A percentile compares a stretch with the other conserved stretches of the same genome.
phyloP scores from a whole-genome alignment of 1,140 invertebrate genomes.

The Diachasma alloeum region DNA sequence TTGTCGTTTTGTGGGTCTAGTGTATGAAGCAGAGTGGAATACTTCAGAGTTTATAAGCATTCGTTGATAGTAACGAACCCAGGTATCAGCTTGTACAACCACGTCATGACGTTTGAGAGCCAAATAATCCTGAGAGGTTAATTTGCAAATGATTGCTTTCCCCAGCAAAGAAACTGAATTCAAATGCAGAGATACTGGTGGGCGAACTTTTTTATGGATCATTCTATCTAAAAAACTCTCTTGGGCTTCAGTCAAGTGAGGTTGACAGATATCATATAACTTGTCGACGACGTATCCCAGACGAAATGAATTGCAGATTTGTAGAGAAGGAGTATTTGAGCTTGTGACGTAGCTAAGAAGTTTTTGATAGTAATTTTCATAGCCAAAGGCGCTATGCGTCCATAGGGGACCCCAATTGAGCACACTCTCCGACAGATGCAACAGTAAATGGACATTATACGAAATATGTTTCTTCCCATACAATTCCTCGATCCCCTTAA shows the following conservation, averaged over 20 bases:
- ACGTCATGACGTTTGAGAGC: background rate
- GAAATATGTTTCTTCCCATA: conserved; percentile 30
- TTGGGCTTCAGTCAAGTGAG: no score
- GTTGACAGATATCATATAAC: no score
- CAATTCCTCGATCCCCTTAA: conserved; percentile 26
- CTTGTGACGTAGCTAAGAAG: no score
- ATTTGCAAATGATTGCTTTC: background rate
- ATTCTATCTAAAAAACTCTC: no score
- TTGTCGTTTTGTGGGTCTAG: background rate
- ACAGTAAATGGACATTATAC: conserved; percentile 38
- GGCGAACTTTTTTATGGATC: no score
- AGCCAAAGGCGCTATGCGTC: no score
- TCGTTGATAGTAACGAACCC: background rate
- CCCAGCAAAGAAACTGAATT: background rate
- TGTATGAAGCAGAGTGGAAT: background rate
- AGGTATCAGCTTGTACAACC: background rate
- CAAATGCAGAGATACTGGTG: background rate
- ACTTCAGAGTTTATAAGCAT: background rate
- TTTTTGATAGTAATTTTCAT: no score
- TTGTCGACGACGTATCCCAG: no score
- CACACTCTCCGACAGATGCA: conserved; percentile 30
- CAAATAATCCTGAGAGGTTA: background rate
- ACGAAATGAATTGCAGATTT: no score
- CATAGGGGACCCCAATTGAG: no score
- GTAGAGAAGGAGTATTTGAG: no score